Base-by-base conservation (phyloP, 2,888 invertebrate genomes). In the Trissoscelio sp. region DNA sequence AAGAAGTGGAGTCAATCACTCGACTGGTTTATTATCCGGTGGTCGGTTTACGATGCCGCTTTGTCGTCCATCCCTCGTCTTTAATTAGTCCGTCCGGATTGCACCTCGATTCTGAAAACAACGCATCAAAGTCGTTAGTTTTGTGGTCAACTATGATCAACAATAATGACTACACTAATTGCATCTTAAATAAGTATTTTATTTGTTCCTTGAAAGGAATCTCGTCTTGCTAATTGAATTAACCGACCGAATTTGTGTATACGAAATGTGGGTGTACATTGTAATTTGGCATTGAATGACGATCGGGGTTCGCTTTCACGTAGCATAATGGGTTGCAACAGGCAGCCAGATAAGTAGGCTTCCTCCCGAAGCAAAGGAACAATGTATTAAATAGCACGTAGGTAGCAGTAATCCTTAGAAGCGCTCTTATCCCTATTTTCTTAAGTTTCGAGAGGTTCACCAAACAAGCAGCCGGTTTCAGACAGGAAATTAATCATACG, bases 401-500 rank as follows among this genome's bases (percentile, higher is more conserved):
- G 78, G 78, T 73, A 79, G 81, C 73, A 53, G 69, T 79, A 82
- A 82, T 82, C 81, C 81, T 82, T 82, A 82, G 60, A 82, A 82
- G 78, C 81, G 81, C 81, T 74, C 62, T 79, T 74, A 73, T 81
- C 80, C 80, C 75, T 55, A 37, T 79, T 82, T 82, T 82, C 82
- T 82, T 79, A 67, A 79, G 72, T 79, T 82, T 80, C 80, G 77
- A 78, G 78, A 80, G 78, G 77, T 77, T 80, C 62, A 12, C 57
- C 73, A 81, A 77, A 77, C 81, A 77, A 64, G 73, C 67, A 64
- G 70, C 72, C 79, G 67, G 58, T 64, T 70, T 14, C 53, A 73
- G 83, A 78, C 83, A 80, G 80, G 78, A 83, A 83, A 83, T 83
- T 83, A 80, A 83, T 80, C 80, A 80, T 73, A 75, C 82, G 57